Evolutionary conservation across 2,888 invertebrate genomes (phyloP).

Genomic region (Acanthosoma haemorrhoidale): DNA sequence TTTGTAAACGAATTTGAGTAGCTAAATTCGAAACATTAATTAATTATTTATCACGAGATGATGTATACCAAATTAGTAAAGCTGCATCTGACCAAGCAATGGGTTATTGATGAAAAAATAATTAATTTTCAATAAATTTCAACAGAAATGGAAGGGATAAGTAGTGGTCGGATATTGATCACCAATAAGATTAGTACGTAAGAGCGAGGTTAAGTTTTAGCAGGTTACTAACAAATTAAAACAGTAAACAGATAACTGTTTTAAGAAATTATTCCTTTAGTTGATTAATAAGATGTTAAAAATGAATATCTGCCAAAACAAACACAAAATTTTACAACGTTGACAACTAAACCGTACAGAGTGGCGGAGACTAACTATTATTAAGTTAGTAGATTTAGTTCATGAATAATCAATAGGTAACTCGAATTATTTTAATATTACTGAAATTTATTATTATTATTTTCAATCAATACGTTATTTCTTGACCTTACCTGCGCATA

Average conservation of each 20-base stretch:
- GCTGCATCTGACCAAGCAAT: too few relatives aligned
- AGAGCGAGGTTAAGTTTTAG: conserved; percentile 27
- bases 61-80: too few relatives aligned
- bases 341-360: too few relatives aligned
- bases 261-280: background rate
- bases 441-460: conserved; percentile 24
- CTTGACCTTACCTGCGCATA: conserved; percentile 56
- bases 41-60: too few relatives aligned
- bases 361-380: too few relatives aligned
- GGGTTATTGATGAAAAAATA: too few relatives aligned
- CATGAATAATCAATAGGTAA: too few relatives aligned
- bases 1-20: too few relatives aligned
- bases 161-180: conserved; percentile 13
- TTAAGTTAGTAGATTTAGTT: too few relatives aligned
- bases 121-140: background rate
- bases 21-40: too few relatives aligned
- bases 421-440: too few relatives aligned
- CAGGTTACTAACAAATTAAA: conserved; percentile 27
- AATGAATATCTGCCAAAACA: background rate
- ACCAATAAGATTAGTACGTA: conserved; percentile 7
- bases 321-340: background rate
- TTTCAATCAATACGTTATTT: conserved; percentile 32
- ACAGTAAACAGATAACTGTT: background rate
- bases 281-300: background rate
- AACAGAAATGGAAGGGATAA: background rate